Percentiles rank a stretch among this genome's conserved stretches.
Evolutionary conservation across 2,113 vertebrate species (phyloP).

Genomic region (Phodopus roborovskii): DNA sequence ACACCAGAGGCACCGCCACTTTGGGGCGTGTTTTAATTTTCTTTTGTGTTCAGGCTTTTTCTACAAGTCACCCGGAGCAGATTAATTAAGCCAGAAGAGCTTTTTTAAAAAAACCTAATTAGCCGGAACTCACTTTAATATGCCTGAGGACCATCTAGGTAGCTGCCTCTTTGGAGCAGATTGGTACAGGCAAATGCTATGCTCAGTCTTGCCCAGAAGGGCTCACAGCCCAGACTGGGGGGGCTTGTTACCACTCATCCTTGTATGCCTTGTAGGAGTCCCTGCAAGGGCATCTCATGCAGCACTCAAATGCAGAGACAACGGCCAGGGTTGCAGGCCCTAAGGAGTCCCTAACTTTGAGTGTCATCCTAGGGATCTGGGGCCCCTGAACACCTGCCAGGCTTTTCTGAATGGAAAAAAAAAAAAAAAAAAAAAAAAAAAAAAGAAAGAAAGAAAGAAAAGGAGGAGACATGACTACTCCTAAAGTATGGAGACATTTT

Average conservation of each 20-base stretch:
- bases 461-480: neutral
- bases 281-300: neutral
- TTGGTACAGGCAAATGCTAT: neutral
- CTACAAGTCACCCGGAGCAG: constrained; percentile 18
- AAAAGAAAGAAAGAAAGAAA: too few species aligned
- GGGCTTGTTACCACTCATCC: too few species aligned
- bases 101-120: constrained; percentile 32
- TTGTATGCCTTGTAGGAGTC: neutral
- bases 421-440: too few species aligned
- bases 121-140: neutral
- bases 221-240: neutral
- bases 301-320: neutral
- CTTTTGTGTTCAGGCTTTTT: constrained; percentile 50
- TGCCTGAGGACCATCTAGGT: neutral
- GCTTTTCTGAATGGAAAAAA: too few species aligned
- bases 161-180: neutral
- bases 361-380: neutral
- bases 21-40: constrained; percentile 45
- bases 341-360: neutral
- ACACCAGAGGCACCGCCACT: neutral
- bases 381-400: neutral
- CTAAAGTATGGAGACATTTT: neutral
- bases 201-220: neutral
- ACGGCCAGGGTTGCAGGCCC: neutral
- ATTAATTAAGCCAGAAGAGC: constrained; percentile 37